Conservation (phyloP, 2,888 invertebrate genomes). For the Acleris emargana region DNA sequence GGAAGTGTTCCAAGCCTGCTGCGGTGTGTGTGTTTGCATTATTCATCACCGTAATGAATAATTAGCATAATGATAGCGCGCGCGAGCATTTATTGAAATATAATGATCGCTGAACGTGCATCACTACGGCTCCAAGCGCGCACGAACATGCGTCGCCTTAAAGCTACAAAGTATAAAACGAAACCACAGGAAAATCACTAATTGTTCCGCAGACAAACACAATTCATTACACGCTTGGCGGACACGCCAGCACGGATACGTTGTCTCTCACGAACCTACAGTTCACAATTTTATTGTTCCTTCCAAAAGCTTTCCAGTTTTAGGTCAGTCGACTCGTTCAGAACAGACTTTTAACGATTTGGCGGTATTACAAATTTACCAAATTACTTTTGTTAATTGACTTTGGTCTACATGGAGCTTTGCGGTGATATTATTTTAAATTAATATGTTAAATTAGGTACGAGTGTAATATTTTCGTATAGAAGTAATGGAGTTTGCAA, state of each 20-base stretch:
- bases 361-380: not conserved
- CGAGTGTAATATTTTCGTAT: no score
- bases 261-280: not conserved
- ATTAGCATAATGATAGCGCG: slow-evolving; percentile 29
- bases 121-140: not conserved
- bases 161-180: not conserved
- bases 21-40: slow-evolving; percentile 21
- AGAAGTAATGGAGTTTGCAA: no score
- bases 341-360: no score
- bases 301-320: not conserved
- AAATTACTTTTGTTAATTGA: not conserved
- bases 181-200: slow-evolving; percentile 4
- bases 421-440: no score
- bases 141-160: not conserved
- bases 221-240: slow-evolving; percentile 21
- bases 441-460: no score
- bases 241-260: not conserved
- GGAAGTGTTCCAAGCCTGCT: not conserved
- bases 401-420: slow-evolving; percentile 5
- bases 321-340: slow-evolving; percentile 1
- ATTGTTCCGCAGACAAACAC: slow-evolving; percentile 12
- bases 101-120: not conserved
- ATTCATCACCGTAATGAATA: slow-evolving; percentile 35
- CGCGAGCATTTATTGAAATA: not conserved
- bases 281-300: not conserved